Base-by-base conservation (phyloP, 1,140 invertebrate genomes). In the Littorina saxatilis region DNA sequence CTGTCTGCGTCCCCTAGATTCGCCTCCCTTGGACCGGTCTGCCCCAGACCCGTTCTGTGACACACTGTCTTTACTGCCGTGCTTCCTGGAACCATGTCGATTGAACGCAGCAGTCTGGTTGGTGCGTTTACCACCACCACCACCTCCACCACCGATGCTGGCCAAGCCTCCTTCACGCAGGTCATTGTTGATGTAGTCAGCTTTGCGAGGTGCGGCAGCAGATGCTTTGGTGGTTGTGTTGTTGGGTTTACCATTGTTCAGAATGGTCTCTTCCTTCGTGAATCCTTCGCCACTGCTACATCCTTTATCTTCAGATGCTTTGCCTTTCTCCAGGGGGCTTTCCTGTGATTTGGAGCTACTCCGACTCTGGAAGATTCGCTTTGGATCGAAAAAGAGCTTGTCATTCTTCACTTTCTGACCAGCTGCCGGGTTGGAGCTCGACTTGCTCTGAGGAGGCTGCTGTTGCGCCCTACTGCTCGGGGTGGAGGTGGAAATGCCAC, bases 101-200 rank as follows among this genome's bases (percentile, higher is more conserved):
- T 81, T 84, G 32, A 81, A 72, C 32, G 80, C 79, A 52, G 79
- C 78, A 23, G 82, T 83, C 76, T 89, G 84, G 81, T 90, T 91
- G 70, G 87, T 89, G 68, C 85, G 87, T 77, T 91, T 91, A 77
- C 85, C 87, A 27, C 76, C 58, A 27, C 70, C 39, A 9, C 70
- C 40, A 43, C 35, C 40, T 32, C 76, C 39, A 23, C 55, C 58
- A 9, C 43, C 43, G 5, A 17, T 17, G 17, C 43, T 17, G 5
- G 43, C 43, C 5, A 9, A 9, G 17, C 43, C 43, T 0, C 84
- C 83, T 73, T 91, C 89, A 37, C 90, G 85, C 23, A 91, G 82
- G 66, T 91, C 89, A 84, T 91, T 91, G 76, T 90, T 91, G 75
- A 91, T 91, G 78, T 91, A 91, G 66, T 88, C 87, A 20, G 89